Evolutionary conservation across 1,140 invertebrate species (phyloP).

Genomic region (Chironomus tepperi): DNA sequence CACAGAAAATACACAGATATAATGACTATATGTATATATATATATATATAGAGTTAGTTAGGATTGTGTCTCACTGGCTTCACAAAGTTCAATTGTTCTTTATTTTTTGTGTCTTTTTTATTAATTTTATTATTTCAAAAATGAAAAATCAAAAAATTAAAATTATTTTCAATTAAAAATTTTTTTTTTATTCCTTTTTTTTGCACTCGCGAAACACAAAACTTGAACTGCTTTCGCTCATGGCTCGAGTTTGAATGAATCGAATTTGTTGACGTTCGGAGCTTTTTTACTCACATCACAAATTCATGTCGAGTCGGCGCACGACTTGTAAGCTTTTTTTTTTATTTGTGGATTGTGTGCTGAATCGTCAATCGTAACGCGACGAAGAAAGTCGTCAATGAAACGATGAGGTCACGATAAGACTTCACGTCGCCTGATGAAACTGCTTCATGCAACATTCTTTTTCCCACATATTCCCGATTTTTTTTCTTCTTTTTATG

Average conservation of each 20-base stretch:
- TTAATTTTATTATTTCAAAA: not conserved
- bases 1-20: no score
- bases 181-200: not conserved
- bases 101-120: not conserved
- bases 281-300: not conserved
- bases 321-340: no score
- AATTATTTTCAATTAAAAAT: not conserved
- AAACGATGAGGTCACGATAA: constrained; percentile 12
- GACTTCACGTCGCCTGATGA: not conserved
- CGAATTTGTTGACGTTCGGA: not conserved
- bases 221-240: constrained; percentile 11
- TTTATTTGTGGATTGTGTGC: no score
- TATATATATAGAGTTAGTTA: not conserved
- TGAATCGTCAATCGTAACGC: not conserved
- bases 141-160: not conserved
- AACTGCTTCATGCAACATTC: not conserved
- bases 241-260: constrained; percentile 1
- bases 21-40: not conserved
- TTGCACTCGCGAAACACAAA: constrained; percentile 4
- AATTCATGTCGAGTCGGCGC: no score
- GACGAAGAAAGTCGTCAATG: constrained; percentile 10
- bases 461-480: not conserved
- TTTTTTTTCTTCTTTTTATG: no score
- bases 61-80: not conserved
- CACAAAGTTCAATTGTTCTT: not conserved